phyloP scores from a whole-genome alignment of 2,113 vertebrate species.

The Fregetta grallaria region DNA sequence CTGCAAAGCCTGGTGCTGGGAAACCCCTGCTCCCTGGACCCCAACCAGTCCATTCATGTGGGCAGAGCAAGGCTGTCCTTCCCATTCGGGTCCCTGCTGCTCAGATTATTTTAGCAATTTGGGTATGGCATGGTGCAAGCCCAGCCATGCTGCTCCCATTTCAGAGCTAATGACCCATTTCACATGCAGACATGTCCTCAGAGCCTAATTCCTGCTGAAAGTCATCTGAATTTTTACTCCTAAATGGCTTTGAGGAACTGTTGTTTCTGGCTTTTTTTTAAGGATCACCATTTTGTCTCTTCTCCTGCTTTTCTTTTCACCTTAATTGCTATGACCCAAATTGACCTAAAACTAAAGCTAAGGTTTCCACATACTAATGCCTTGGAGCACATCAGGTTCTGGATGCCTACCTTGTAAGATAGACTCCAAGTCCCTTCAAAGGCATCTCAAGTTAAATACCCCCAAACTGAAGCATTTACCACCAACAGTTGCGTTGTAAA shows the following conservation, averaged over 20 bases:
- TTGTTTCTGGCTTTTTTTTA: neutral
- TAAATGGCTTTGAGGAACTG: neutral
- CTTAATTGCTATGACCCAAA: neutral
- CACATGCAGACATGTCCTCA: accelerated
- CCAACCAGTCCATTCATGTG: neutral
- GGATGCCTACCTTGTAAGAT: neutral
- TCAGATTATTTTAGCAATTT: neutral
- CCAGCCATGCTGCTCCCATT: neutral
- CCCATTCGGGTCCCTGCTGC: neutral
- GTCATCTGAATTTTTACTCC: neutral
- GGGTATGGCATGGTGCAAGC: neutral
- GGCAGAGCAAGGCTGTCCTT: neutral
- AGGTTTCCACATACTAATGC: neutral
- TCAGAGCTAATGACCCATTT: neutral
- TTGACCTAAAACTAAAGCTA: neutral
- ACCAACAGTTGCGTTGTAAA: neutral
- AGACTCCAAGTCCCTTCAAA: neutral
- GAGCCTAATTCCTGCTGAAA: neutral
- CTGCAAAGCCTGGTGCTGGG: neutral
- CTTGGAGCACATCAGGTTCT: neutral
- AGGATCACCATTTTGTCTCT: neutral
- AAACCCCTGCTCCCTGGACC: neutral
- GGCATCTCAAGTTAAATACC: neutral
- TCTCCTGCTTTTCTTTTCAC: neutral
- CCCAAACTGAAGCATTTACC: neutral